Percentiles rank a stretch among this genome's conserved stretches.
Conservation (phyloP, 1,140 invertebrate genomes). For the Leguminivora glycinivorella region DNA sequence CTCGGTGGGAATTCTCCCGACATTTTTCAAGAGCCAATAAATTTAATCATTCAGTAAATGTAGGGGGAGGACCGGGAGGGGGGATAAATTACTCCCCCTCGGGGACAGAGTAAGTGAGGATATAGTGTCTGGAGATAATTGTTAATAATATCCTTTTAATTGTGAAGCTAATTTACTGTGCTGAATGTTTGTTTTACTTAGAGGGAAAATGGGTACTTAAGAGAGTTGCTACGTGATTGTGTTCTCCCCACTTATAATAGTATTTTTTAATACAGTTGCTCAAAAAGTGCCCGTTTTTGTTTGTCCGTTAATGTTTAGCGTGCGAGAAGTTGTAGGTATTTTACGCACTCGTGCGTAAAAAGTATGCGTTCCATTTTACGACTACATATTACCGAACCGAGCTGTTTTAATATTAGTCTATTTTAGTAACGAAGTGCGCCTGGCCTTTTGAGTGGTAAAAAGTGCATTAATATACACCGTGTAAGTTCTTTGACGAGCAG, state of each 20-base stretch:
- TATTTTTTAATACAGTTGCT: no score
- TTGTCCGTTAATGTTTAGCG: no score
- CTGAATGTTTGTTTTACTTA: background rate
- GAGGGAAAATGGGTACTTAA: background rate
- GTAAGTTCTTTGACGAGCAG: background rate
- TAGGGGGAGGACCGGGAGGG: background rate
- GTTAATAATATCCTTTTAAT: slow-evolving; percentile 13
- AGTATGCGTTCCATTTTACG: no score
- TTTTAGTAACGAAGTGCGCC: background rate
- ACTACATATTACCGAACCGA: no score
- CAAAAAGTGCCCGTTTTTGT: no score
- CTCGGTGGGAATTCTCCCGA: background rate
- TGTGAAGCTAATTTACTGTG: background rate
- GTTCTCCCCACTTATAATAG: no score
- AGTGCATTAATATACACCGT: background rate
- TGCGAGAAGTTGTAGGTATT: no score
- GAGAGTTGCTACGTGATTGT: background rate
- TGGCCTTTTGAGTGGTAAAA: background rate
- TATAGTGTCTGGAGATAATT: slow-evolving; percentile 7
- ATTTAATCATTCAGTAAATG: slow-evolving; percentile 10
- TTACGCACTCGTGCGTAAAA: no score
- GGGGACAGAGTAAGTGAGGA: background rate
- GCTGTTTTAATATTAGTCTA: no score
- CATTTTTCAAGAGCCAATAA: slow-evolving; percentile 13
- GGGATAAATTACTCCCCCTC: background rate